Conservation (phyloP, 2,113 vertebrate species). For the Anolis carolinensis region DNA sequence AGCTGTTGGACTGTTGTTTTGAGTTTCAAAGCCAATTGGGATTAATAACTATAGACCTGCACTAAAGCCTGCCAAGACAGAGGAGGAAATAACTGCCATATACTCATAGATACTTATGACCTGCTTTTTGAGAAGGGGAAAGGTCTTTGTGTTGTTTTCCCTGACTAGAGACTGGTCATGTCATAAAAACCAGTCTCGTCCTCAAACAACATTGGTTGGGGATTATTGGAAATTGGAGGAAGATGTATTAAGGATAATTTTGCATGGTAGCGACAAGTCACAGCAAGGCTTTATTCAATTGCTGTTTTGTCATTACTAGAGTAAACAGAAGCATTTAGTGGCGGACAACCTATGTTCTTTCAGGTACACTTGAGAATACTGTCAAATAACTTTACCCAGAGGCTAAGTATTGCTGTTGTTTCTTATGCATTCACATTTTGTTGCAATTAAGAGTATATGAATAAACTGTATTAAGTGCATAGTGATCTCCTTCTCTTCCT, state of each 20-base stretch:
- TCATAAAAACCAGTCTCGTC: not conserved
- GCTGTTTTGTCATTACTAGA: not conserved
- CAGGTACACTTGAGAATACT: not conserved
- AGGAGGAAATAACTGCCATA: not conserved
- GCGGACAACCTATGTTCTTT: not conserved
- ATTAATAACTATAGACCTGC: not conserved
- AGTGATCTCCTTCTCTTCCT: not conserved
- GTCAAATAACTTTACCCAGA: not conserved
- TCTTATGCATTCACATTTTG: not conserved
- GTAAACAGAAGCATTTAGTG: not conserved
- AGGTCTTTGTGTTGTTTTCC: not conserved
- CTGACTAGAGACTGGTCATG: not conserved
- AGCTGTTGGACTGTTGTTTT: not conserved
- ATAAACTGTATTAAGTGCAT: not conserved
- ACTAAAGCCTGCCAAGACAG: not conserved
- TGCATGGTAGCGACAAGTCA: not conserved
- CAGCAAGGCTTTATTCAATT: not conserved
- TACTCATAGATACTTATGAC: not conserved
- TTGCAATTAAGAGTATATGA: not conserved
- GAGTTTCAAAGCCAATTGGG: not conserved
- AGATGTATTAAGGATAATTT: not conserved
- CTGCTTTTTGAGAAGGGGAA: not conserved
- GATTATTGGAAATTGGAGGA: not conserved
- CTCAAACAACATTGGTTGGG: not conserved
- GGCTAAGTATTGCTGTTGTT: not conserved